These are phyloP conservation scores for Sander vitreus DNA, from an alignment of 2,113 vertebrate genomes.

Conservation along the genomic window DNA sequence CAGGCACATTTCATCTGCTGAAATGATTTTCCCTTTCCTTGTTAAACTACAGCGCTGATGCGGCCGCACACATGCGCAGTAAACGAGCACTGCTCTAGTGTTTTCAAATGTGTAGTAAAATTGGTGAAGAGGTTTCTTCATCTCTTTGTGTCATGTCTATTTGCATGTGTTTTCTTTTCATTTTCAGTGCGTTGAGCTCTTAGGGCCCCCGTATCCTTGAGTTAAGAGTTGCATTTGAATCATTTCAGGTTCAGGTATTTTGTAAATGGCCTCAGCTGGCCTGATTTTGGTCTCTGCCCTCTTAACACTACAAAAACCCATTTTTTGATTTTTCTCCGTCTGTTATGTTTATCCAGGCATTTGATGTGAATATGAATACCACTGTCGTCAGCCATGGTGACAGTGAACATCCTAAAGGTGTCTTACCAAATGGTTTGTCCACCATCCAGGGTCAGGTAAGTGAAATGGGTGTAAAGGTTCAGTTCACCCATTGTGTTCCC, in stretches of 20 bases:
- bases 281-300: neutral
- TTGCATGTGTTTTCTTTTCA: no score
- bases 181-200: no score
- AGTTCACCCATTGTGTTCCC: neutral
- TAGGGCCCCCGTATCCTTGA: neutral
- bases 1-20: no score
- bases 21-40: no score
- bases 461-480: neutral
- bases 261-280: neutral
- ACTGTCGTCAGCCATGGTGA: neutral
- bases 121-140: no score
- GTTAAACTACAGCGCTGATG: no score
- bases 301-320: neutral
- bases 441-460: conserved; percentile 47
- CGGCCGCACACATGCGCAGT: no score
- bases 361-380: conserved; percentile 68
- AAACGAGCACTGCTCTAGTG: no score
- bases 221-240: neutral
- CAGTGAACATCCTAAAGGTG: neutral
- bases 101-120: no score
- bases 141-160: no score
- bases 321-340: neutral
- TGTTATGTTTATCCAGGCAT: conserved; percentile 9
- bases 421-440: conserved; percentile 16
- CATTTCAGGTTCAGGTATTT: neutral